A percentile compares a stretch with the other conserved stretches of the same genome.
Conservation (phyloP, 1,140 invertebrate species). For the Bombyx mori region DNA sequence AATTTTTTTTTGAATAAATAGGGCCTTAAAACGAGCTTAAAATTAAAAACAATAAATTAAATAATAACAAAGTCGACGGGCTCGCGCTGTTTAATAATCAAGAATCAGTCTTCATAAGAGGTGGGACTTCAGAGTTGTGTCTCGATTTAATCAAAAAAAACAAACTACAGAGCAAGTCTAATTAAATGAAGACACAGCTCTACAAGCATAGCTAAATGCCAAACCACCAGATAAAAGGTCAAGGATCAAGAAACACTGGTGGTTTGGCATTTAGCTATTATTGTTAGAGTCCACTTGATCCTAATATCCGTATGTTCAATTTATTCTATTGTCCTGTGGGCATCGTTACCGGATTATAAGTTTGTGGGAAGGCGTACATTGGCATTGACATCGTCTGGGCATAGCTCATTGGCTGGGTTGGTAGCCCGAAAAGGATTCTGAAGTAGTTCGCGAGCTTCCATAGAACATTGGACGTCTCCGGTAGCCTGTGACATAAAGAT, state of each 20-base stretch:
- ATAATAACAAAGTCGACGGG: constrained; percentile 64
- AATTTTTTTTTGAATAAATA: constrained; percentile 65
- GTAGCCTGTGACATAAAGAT: constrained; percentile 52
- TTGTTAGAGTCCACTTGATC: constrained; percentile 54
- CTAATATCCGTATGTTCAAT: constrained; percentile 53
- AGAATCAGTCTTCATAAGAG: constrained; percentile 45
- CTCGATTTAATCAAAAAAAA: constrained; percentile 28
- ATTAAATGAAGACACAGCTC: constrained; percentile 49
- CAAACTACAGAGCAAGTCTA: constrained; percentile 18
- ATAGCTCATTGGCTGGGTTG: constrained; percentile 44
- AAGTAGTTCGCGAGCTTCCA: constrained; percentile 67
- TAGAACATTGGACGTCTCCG: constrained; percentile 66
- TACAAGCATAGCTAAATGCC: constrained; percentile 50
- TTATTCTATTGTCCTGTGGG: constrained; percentile 44
- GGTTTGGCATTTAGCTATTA: constrained; percentile 55
- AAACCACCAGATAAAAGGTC: constrained; percentile 46
- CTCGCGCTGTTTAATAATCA: constrained; percentile 48
- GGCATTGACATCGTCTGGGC: constrained; percentile 54
- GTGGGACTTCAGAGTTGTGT: constrained; percentile 27
- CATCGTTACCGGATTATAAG: constrained; percentile 42
- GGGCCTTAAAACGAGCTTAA: constrained; percentile 43
- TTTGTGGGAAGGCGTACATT: constrained; percentile 54
- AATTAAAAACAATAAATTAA: constrained; percentile 50
- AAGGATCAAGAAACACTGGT: constrained; percentile 54
- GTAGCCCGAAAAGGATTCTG: constrained; percentile 62